Evolutionary conservation across 92 coral and sea anemone species (phyloP), one percentile per base, ranked within the genome.

Genomic region (Diadumene lineata): DNA sequence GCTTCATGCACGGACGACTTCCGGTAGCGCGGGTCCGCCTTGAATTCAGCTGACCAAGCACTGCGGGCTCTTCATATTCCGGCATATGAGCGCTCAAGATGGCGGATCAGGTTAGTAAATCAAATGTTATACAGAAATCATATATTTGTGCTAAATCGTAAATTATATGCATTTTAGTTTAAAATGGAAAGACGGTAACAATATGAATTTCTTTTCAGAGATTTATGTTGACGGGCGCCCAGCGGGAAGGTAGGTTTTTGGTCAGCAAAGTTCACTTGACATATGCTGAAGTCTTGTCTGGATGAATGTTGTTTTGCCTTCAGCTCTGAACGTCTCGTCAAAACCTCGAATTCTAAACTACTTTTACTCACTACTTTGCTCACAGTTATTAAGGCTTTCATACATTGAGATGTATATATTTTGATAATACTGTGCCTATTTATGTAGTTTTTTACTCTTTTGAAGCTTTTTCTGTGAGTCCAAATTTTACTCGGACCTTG

Each of bases 181-280:
- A 21, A 6, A n/a, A 23, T 43, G 25, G 18, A 11, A 26, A 66
- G 34, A 34, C 8, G 28, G 44, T 53, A 55, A 62, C 33, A 27
- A 29, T 70, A 75, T 75, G 28, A n/a, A 48, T 78, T 92, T 62
- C 81, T 60, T 80, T 92, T 23, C 81, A 94, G 98, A 87, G 85
- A 63, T 91, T 92, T 74, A 82, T 94, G 63, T 81, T 94, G 48
- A 94, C 98, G 53, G 98, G 92, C 70, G 85, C 97, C 50, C 98
- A 94, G 63, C 83, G 85, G 74, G 98, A 94, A 50, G 98, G 98
- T 94, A 74, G 73, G 98, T 57, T 72, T 72, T 72, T 33, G 77
- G 23, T 72, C 21, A 51, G 21, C 7, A 19, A n/a, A 44, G 31
- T 9, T 33, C 77, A 38, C 13, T 72, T 70, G 75, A 56, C 77